Conservation (phyloP, 2,888 invertebrate species). For the Xanthorhoe spadicearia region DNA sequence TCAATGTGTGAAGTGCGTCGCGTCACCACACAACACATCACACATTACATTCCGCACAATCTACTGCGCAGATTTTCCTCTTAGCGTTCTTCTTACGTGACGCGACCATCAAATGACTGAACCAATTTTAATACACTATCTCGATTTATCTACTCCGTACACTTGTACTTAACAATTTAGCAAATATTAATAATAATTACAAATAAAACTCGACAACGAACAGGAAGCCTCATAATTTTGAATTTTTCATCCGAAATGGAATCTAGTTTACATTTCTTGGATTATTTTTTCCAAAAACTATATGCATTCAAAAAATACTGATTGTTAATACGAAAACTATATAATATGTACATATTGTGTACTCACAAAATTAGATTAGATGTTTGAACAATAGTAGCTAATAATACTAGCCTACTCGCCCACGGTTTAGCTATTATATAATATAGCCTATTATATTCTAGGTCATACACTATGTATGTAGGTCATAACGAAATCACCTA, state of each 20-base stretch:
- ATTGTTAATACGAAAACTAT: conserved; percentile 6
- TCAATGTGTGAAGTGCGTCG: too few species aligned
- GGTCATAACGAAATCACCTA: too few species aligned
- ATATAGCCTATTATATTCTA: too few species aligned
- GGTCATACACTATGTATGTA: too few species aligned
- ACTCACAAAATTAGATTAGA: neutral
- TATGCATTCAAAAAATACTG: conserved; percentile 32
- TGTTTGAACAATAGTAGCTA: conserved; percentile 2
- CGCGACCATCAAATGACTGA: conserved; percentile 9
- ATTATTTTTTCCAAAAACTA: neutral
- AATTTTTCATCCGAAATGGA: conserved; percentile 11
- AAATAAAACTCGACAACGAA: conserved; percentile 25
- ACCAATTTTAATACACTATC: conserved; percentile 16
- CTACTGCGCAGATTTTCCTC: too few species aligned
- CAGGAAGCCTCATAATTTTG: conserved; percentile 38
- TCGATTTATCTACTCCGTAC: conserved; percentile 2
- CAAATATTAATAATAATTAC: too few species aligned
- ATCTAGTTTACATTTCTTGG: conserved; percentile 7
- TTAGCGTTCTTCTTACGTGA: too few species aligned
- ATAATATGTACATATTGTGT: conserved; percentile 20
- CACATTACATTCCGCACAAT: too few species aligned
- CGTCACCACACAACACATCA: too few species aligned
- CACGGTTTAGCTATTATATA: too few species aligned
- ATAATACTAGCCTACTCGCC: too few species aligned
- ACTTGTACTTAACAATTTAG: conserved; percentile 27